Evolutionary conservation across 2,113 vertebrate genomes (phyloP).

Genomic region (Morone saxatilis): DNA sequence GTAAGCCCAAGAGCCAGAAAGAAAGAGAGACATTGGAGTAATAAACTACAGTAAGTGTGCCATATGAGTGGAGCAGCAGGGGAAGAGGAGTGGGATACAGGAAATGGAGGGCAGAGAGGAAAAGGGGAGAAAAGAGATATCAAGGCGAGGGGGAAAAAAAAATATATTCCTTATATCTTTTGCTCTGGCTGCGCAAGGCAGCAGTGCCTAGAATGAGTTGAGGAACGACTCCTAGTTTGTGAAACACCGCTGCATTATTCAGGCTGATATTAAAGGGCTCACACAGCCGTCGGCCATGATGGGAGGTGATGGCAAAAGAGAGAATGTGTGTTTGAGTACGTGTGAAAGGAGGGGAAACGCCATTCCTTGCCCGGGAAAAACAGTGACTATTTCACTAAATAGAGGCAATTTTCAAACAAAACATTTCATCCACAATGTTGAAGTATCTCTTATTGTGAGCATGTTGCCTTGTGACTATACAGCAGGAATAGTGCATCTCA

Average conservation of each 20-base stretch:
- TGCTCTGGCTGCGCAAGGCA: not conserved
- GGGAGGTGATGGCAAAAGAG: conserved; percentile 10
- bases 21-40: conserved; percentile 9
- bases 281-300: conserved; percentile 40
- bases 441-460: not conserved
- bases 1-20: conserved; percentile 23
- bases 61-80: conserved; percentile 39
- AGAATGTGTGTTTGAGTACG: conserved; percentile 2
- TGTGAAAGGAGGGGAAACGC: not conserved
- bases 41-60: conserved; percentile 53
- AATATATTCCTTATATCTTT: conserved; percentile 47
- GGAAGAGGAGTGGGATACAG: conserved; percentile 28
- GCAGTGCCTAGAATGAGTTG: conserved; percentile 20
- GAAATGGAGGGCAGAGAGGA: conserved; percentile 22
- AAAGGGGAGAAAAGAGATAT: conserved; percentile 43
- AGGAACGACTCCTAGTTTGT: conserved; percentile 28
- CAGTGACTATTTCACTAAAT: not conserved
- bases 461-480: not conserved
- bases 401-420: conserved; percentile 11
- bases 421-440: not conserved
- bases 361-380: not conserved
- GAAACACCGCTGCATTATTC: conserved; percentile 61
- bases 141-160: conserved; percentile 6
- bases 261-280: conserved; percentile 64
- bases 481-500: not conserved